Conservation (phyloP, 2,113 vertebrate genomes). For the Dasypus novemcinctus region DNA sequence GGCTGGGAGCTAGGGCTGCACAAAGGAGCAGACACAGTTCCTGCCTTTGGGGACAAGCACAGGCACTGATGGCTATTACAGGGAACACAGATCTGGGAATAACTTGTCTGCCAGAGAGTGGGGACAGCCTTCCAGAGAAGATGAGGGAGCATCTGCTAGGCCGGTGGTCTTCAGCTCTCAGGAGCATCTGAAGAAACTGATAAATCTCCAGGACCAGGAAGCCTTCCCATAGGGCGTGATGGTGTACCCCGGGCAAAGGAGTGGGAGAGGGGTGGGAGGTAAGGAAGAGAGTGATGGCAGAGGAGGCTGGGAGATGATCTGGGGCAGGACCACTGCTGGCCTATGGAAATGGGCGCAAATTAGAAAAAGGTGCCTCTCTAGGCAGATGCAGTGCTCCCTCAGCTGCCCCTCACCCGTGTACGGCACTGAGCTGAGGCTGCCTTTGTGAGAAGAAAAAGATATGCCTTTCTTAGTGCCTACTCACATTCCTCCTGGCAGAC, state of each 20-base stretch:
- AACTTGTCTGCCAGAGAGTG: neutral
- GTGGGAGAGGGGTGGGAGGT: neutral
- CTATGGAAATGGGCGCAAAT: neutral
- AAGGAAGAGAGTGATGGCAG: neutral
- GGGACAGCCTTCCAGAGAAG: neutral
- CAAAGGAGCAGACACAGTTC: accelerated
- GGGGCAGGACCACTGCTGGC: neutral
- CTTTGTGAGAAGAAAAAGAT: neutral
- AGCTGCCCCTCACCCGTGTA: neutral
- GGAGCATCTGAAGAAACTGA: neutral
- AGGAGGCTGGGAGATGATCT: neutral
- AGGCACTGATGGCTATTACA: neutral
- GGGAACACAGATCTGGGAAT: neutral
- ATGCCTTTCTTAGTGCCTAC: neutral
- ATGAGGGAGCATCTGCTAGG: neutral
- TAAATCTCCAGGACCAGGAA: neutral
- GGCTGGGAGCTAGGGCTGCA: neutral
- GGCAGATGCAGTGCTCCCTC: neutral
- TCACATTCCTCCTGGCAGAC: neutral
- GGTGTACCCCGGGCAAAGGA: neutral
- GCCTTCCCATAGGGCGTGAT: neutral
- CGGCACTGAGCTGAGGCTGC: neutral
- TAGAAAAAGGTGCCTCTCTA: neutral
- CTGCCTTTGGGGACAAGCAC: neutral
- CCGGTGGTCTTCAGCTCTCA: neutral